phyloP scores from a whole-genome alignment of 1,140 invertebrate species.

The Drosophila chauvacae region DNA sequence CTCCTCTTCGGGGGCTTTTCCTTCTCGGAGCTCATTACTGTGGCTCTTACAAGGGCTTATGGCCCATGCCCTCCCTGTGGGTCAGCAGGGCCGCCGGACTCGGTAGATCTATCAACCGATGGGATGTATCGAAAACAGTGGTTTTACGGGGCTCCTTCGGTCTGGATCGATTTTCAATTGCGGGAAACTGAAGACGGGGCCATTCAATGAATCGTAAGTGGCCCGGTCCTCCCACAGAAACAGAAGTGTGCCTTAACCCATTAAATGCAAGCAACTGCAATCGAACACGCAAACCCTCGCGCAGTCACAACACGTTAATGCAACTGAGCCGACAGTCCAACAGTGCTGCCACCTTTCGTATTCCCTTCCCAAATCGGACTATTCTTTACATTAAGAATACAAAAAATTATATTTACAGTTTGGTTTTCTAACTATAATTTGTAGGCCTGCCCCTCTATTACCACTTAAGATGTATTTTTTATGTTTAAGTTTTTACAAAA shows the following conservation, averaged over 20 bases:
- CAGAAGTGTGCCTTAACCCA: slow-evolving; percentile 50
- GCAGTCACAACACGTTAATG: slow-evolving; percentile 48
- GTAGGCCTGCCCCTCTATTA: neutral
- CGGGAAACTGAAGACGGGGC: slow-evolving; percentile 12
- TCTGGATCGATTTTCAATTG: slow-evolving; percentile 42
- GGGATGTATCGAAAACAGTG: neutral
- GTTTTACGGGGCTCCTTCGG: neutral
- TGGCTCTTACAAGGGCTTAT: slow-evolving; percentile 4
- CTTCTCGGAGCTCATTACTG: slow-evolving; percentile 11
- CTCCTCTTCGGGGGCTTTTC: neutral
- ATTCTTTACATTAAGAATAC: neutral
- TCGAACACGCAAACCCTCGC: slow-evolving; percentile 43
- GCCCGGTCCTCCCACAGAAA: slow-evolving; percentile 37
- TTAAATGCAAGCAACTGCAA: slow-evolving; percentile 54
- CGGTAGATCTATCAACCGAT: neutral
- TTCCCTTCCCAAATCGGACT: neutral
- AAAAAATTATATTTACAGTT: neutral
- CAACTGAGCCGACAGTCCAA: slow-evolving; percentile 22
- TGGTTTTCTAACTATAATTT: neutral
- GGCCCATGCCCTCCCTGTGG: neutral
- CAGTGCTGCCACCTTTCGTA: slow-evolving; percentile 3
- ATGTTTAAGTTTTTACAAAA: neutral
- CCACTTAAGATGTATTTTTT: neutral
- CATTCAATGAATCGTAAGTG: slow-evolving; percentile 53
- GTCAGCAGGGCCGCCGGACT: neutral